Conservation (phyloP, 2,888 invertebrate species). For the Scaptomyza caliginosa region DNA sequence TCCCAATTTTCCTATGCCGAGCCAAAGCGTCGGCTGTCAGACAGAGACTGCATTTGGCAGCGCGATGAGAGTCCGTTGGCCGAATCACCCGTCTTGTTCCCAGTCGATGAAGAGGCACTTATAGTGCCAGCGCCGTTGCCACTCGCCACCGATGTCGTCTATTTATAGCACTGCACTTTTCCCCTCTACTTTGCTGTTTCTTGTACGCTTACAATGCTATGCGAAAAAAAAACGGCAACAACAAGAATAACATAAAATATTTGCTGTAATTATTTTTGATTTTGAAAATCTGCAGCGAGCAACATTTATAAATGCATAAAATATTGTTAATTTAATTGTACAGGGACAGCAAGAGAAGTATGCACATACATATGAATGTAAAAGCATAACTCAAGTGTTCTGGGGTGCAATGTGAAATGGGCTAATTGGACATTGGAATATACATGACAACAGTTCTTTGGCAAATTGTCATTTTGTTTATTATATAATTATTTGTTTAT, state of each 20-base stretch:
- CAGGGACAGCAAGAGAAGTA: constrained; percentile 25
- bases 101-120: constrained; percentile 51
- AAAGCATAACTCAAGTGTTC: constrained; percentile 12
- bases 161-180: constrained; percentile 67
- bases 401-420: constrained; percentile 20
- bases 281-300: constrained; percentile 30
- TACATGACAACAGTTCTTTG: constrained; percentile 22
- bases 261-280: constrained; percentile 66
- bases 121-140: constrained; percentile 52
- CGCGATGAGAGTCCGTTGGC: constrained; percentile 43
- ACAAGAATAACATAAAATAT: constrained; percentile 19
- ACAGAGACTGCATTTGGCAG: constrained; percentile 68
- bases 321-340: constrained; percentile 55
- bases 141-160: constrained; percentile 56
- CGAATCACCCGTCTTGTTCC: constrained; percentile 24
- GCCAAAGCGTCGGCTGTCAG: constrained; percentile 21
- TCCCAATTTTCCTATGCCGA: not conserved
- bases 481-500: constrained; percentile 25
- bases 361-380: not conserved
- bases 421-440: constrained; percentile 47
- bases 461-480: constrained; percentile 26
- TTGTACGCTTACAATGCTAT: constrained; percentile 42
- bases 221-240: constrained; percentile 42
- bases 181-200: constrained; percentile 35
- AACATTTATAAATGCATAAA: constrained; percentile 60